Conservation (phyloP, 2,888 invertebrate genomes). For the Campoletis raptor region DNA sequence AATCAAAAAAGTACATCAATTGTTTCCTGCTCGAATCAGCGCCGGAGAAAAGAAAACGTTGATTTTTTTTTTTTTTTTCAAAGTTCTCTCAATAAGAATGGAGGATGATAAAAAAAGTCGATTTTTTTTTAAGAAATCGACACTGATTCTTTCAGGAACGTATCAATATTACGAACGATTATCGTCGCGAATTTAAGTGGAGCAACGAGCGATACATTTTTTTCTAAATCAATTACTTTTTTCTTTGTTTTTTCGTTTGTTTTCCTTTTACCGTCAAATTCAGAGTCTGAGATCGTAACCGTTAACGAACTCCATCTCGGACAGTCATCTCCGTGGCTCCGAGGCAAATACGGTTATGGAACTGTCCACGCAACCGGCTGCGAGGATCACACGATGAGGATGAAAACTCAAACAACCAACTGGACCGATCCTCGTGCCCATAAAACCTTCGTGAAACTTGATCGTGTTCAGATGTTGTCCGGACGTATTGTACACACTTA, state of each 20-base stretch:
- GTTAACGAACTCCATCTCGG: slow-evolving; percentile 80
- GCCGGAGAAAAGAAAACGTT: neutral
- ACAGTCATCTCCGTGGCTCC: slow-evolving; percentile 89
- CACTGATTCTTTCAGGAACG: slow-evolving; percentile 15
- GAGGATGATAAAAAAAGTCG: neutral
- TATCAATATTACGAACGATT: slow-evolving; percentile 7
- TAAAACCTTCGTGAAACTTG: slow-evolving; percentile 96
- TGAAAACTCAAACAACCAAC: slow-evolving; percentile 96
- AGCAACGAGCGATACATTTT: slow-evolving; percentile 17
- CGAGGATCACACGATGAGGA: slow-evolving; percentile 93
- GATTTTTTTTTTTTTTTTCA: neutral
- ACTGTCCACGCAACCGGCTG: slow-evolving; percentile 94
- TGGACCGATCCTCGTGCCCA: slow-evolving; percentile 93
- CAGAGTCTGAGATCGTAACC: slow-evolving; percentile 72
- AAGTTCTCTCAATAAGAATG: neutral
- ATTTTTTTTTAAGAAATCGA: neutral
- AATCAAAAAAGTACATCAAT: neutral
- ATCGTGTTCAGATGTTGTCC: slow-evolving; percentile 92
- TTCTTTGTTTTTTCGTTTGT: neutral
- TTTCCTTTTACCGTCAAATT: slow-evolving; percentile 39
- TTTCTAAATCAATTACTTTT: neutral
- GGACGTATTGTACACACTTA: slow-evolving; percentile 91
- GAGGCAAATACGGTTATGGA: slow-evolving; percentile 93
- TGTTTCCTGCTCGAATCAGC: slow-evolving; percentile 2
- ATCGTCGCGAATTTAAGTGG: slow-evolving; percentile 6